phyloP scores from a whole-genome alignment of 1,140 invertebrate genomes.

The Drepana arcuata region DNA sequence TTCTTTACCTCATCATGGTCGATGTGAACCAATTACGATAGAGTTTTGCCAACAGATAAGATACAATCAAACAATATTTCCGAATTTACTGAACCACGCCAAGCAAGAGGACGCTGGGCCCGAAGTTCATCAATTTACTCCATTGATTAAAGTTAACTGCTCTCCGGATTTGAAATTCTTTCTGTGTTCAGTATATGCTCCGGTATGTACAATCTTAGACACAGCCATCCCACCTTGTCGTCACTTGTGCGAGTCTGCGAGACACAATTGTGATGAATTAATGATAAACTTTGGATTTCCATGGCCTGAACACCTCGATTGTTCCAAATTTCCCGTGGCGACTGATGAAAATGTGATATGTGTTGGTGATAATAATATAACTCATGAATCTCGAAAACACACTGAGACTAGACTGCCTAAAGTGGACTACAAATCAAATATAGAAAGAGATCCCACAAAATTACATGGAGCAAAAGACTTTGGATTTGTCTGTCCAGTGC shows the following conservation, averaged over 20 bases:
- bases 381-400: constrained; percentile 51
- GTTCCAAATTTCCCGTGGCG: constrained; percentile 88
- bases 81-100: constrained; percentile 92
- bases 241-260: constrained; percentile 90
- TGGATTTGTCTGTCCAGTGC: constrained; percentile 89
- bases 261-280: constrained; percentile 89
- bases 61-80: constrained; percentile 97
- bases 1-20: constrained; percentile 80
- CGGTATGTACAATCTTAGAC: constrained; percentile 95
- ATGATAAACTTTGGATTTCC: constrained; percentile 95
- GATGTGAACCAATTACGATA: constrained; percentile 94
- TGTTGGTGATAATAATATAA: constrained; percentile 88
- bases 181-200: constrained; percentile 95
- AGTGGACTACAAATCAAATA: constrained; percentile 52
- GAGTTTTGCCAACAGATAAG: constrained; percentile 92
- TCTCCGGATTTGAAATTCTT: constrained; percentile 96
- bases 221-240: constrained; percentile 93
- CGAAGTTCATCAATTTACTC: constrained; percentile 94
- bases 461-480: constrained; percentile 75
- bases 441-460: constrained; percentile 49
- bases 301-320: constrained; percentile 96
- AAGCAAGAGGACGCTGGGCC: constrained; percentile 96
- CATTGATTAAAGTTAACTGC: constrained; percentile 96
- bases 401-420: constrained; percentile 50
- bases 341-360: constrained; percentile 81